These are phyloP conservation scores for Bombycilla garrulus DNA, from an alignment of 2,113 vertebrate species.

Conservation along the genomic window DNA sequence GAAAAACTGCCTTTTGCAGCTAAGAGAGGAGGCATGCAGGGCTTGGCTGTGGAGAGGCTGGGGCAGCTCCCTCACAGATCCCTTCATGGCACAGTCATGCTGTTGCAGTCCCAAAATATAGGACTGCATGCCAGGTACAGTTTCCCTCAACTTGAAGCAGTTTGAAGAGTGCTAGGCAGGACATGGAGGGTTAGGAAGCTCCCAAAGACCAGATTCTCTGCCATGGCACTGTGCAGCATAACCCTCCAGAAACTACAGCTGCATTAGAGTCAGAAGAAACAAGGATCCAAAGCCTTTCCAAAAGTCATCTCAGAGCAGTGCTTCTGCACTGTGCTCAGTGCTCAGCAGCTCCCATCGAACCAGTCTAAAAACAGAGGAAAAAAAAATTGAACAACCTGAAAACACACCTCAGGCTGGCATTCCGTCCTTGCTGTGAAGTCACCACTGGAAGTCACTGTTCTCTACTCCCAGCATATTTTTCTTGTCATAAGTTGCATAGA, in stretches of 20 bases:
- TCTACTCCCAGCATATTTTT: not conserved
- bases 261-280: not conserved
- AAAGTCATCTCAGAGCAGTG: not conserved
- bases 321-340: not conserved
- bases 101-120: not conserved
- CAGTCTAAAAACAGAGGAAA: not conserved
- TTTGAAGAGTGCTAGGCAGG: not conserved
- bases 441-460: not conserved
- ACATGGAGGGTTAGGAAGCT: not conserved
- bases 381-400: not conserved
- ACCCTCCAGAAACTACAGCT: not conserved
- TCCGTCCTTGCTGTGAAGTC: not conserved
- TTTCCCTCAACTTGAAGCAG: not conserved
- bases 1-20: not conserved
- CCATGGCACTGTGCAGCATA: accelerated
- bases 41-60: not conserved
- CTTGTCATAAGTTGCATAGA: not conserved
- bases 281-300: not conserved
- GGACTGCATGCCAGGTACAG: accelerated
- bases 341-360: not conserved
- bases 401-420: not conserved
- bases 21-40: not conserved
- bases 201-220: not conserved
- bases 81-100: accelerated
- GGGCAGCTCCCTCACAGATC: not conserved